These are phyloP conservation scores for Xestia rhomboidea DNA, from an alignment of 2,888 invertebrate species.

Conservation along the genomic window DNA sequence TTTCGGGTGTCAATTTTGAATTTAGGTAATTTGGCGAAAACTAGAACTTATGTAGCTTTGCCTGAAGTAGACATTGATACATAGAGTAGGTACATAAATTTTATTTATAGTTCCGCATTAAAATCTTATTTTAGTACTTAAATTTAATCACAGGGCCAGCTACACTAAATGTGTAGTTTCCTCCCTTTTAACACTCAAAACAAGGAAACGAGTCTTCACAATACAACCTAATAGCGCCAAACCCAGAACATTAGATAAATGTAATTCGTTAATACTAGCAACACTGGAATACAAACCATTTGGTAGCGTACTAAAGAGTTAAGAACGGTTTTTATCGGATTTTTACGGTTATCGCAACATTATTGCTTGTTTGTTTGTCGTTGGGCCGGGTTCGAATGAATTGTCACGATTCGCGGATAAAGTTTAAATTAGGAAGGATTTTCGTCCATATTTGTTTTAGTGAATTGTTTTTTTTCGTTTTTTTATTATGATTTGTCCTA, in stretches of 20 bases:
- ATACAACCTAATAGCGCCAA: neutral
- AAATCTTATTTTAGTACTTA: neutral
- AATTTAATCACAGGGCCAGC: neutral
- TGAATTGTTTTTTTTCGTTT: slow-evolving; percentile 11
- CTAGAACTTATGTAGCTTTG: neutral
- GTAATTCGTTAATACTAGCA: slow-evolving; percentile 43
- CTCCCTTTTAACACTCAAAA: neutral
- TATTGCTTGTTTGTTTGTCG: slow-evolving; percentile 58
- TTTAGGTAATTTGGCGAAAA: neutral
- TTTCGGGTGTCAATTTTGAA: neutral
- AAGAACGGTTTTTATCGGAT: slow-evolving; percentile 64
- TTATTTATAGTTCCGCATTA: neutral
- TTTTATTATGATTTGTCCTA: slow-evolving; percentile 2
- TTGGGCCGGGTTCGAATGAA: slow-evolving; percentile 43
- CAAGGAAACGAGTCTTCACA: slow-evolving; percentile 10
- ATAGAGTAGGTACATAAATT: neutral
- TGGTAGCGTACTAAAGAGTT: slow-evolving; percentile 61
- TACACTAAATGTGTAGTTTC: neutral
- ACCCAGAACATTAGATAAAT: slow-evolving; percentile 30
- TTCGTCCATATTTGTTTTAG: slow-evolving; percentile 31
- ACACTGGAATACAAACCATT: slow-evolving; percentile 58
- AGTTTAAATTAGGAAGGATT: slow-evolving; percentile 49
- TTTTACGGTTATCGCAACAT: slow-evolving; percentile 63
- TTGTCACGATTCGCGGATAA: slow-evolving; percentile 56
- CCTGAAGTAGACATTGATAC: neutral